Base-by-base conservation (phyloP, 2,113 vertebrate species). In the cattle (Bos taurus) region DNA sequence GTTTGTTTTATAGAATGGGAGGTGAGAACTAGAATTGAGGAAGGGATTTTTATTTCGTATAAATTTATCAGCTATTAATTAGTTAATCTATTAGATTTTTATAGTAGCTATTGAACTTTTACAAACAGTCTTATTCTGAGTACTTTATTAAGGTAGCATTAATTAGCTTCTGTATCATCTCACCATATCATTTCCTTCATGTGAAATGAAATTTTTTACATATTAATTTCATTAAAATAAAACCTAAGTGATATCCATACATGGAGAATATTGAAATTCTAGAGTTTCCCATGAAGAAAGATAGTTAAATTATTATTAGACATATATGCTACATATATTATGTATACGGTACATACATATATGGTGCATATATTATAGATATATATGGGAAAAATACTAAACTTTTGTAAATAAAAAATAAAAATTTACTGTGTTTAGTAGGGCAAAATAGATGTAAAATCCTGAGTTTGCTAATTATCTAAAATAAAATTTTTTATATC, bases 171-270 rank as follows among this genome's bases (percentile, higher is more conserved):
- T 30, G 0, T 86, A 43, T 83, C 46, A 59, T 97, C 21, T 86
- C 10, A 74, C 6, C 14, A 5, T 88, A 46, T 91, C 36, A 62
- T 84, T 54, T 56, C 5, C 17, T 16, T 57, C 59, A 21, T 23
- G 4, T 54, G 62, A 96, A 94, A 60, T 88, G 11, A 30, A 94
- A 85, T 15, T 6, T 93, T 91, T 97, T 97, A 43, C 12, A 93
- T 92, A 33, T 26, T 80, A 74, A 93, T 90, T 95, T 94, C 91
- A 97, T 77, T 10, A 91, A 54, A 94, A 86, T 89, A 88, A 95
- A 94, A 94, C 81, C 81, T 94, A 95, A 64, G 2, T 90, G n/a
- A 87, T 89, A 48, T 7, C n/a, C 28, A 36, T 95, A 91, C 10
- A 93, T 64, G 89, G 14, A 96, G 19, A 89, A 60, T 67, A 83